Evolutionary conservation across 2,888 invertebrate genomes (phyloP), one percentile per base, ranked within the genome.

Genomic region (Eupithecia pulchellata): DNA sequence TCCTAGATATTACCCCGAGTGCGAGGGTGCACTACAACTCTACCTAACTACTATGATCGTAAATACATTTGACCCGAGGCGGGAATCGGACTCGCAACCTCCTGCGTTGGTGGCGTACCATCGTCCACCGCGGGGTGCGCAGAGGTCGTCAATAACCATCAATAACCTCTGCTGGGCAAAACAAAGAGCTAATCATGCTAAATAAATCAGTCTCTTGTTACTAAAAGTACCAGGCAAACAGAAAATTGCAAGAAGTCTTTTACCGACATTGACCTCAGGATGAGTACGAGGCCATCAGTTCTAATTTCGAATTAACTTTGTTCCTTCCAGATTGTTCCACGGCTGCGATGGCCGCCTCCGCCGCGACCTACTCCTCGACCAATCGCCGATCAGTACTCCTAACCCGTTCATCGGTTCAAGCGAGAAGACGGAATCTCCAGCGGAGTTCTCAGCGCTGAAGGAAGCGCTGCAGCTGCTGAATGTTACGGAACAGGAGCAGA

Each of bases 341-440:
- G 99, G 99, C 20, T 97, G 98, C 39, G 97, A 97, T 77, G 97
- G 97, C 14, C 95, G 96, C 32, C 92, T 98, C 14, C 96, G 98
- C 76, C 97, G 97, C 77, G 98, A 98, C 81, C 91, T 99, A 3
- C 96, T 96, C 74, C 94, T 99, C 77, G 98, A 98, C 80, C 97
- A 96, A 52, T 86, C 92, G 1, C 92, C 93, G 0, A 82, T 90
- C 30, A 91, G 81, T 79, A 82, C 90, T 0, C 88, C 92, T 0
- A 98, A 98, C 89, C 95, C 97, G 0, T 98, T 98, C 90, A 95
- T 98, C 87, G 96, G 96, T 32, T 95, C 97, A 14, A 94, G 96
- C 74, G 97, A 97, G 76, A 97, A 97, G 90, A 95, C 97, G 73
- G 98, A 98, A 80, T 97, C 98, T 0, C 96, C 97, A 74, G 95